Conservation (phyloP, 2,113 vertebrate genomes). For the Mesocricetus auratus region DNA sequence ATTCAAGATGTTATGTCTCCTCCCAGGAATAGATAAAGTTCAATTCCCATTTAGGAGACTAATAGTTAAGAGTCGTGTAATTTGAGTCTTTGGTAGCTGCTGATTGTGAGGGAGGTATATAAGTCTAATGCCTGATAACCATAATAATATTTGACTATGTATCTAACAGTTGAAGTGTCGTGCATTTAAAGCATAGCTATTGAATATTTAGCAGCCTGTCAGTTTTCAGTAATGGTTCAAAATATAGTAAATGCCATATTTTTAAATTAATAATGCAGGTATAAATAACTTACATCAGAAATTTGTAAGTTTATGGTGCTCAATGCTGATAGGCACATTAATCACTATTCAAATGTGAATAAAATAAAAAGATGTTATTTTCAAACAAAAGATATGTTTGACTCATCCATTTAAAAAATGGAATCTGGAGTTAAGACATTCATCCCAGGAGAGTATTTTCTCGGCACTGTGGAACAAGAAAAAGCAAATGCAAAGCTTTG, state of each 20-base stretch:
- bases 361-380: constrained; percentile 3
- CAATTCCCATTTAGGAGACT: background rate
- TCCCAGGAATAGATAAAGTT: background rate
- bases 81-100: background rate
- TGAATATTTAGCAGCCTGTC: background rate
- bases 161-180: background rate
- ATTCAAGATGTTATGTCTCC: background rate
- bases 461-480: background rate
- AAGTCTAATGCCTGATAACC: background rate
- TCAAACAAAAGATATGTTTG: constrained; percentile 7
- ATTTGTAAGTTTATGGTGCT: constrained; percentile 31
- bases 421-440: background rate
- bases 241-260: background rate
- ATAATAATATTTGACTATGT: background rate
- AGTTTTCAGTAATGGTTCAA: background rate
- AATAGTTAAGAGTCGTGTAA: background rate
- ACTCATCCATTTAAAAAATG: background rate
- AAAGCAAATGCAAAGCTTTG: background rate
- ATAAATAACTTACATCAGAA: background rate
- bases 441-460: constrained; percentile 2
- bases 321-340: constrained; percentile 41
- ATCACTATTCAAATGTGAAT: background rate
- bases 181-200: constrained; percentile 10
- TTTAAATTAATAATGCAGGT: constrained; percentile 31
- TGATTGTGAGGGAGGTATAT: background rate